Conservation (phyloP, 2,113 vertebrate genomes). For the Grantiella picta region DNA sequence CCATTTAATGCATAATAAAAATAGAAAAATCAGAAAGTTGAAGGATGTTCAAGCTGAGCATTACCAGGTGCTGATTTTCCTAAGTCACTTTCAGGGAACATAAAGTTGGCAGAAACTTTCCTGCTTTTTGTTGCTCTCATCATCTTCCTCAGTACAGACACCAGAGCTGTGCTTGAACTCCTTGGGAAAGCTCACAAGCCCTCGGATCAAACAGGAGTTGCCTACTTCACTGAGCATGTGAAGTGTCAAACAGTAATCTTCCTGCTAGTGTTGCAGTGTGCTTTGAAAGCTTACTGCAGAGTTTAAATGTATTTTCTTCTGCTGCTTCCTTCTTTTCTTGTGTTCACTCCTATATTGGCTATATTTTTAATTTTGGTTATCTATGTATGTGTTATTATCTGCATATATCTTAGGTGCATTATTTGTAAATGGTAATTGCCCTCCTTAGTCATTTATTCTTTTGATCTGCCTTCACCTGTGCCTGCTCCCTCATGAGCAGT, state of each 20-base stretch:
- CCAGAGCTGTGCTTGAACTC: accelerated
- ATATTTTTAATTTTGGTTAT: neutral
- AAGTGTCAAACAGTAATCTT: neutral
- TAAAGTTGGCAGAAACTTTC: neutral
- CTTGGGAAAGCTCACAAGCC: neutral
- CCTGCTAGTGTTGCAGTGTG: neutral
- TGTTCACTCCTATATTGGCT: neutral
- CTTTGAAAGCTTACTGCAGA: neutral
- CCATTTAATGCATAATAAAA: neutral
- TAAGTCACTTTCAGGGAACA: neutral
- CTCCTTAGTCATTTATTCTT: neutral
- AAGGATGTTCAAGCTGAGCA: neutral
- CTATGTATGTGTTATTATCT: neutral
- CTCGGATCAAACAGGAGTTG: neutral
- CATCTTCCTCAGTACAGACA: neutral
- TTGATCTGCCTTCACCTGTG: neutral
- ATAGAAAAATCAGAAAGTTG: neutral
- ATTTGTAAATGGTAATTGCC: neutral
- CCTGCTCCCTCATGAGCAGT: neutral
- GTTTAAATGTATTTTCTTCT: neutral
- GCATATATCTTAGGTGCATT: neutral
- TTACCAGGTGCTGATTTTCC: neutral
- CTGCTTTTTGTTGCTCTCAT: neutral
- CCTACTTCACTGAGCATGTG: neutral
- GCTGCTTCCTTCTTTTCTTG: neutral